A percentile compares a stretch with the other conserved stretches of the same genome.
phyloP scores from a whole-genome alignment of 2,113 vertebrate genomes.

The Hassar affinis region DNA sequence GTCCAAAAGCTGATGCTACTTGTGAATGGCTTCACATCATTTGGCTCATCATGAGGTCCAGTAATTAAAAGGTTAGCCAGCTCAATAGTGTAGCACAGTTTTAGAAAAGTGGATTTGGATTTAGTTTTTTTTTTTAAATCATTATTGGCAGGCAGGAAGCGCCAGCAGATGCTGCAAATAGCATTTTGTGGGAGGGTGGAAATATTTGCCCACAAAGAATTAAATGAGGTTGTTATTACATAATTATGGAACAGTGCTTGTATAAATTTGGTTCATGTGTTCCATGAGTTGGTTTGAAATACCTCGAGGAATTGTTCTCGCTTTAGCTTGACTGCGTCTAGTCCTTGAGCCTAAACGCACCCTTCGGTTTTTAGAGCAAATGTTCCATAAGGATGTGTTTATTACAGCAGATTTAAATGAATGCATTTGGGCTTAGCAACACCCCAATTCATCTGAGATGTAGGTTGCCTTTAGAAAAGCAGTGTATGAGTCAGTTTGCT shows the following conservation, averaged over 20 bases:
- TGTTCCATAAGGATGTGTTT: not conserved
- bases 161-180: slow-evolving; percentile 38
- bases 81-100: slow-evolving; percentile 63
- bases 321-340: not conserved
- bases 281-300: slow-evolving; percentile 26
- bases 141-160: slow-evolving; percentile 24
- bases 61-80: slow-evolving; percentile 38
- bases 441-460: not conserved
- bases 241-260: not conserved
- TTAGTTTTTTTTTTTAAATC: too few species aligned
- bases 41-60: slow-evolving; percentile 24
- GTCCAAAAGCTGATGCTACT: slow-evolving; percentile 36
- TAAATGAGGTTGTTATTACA: slow-evolving; percentile 10
- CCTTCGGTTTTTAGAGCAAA: not conserved
- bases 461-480: not conserved
- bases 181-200: slow-evolving; percentile 10
- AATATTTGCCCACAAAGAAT: slow-evolving; percentile 34
- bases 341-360: not conserved
- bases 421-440: not conserved
- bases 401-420: not conserved
- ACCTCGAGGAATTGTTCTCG: not conserved
- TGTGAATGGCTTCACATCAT: slow-evolving; percentile 42
- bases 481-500: slow-evolving; percentile 4
- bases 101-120: slow-evolving; percentile 66
- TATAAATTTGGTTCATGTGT: slow-evolving; percentile 52